Conservation (phyloP, 2,113 vertebrate genomes). For the Erpornis zantholeuca region DNA sequence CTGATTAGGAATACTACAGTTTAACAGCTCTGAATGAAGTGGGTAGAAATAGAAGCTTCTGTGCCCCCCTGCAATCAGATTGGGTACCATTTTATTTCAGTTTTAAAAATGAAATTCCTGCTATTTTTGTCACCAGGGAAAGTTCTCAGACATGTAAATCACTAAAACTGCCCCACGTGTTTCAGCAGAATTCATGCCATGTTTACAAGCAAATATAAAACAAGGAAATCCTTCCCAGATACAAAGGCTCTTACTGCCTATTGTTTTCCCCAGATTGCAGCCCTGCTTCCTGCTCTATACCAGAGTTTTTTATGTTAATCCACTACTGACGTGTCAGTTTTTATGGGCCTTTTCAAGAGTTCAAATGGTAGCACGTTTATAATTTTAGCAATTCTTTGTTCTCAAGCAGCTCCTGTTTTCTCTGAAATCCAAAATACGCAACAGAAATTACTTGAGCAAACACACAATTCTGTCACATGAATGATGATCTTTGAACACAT, state of each 20-base stretch:
- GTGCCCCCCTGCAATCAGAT: background rate
- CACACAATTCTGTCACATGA: background rate
- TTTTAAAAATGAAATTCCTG: background rate
- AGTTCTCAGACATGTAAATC: slow-evolving; percentile 5
- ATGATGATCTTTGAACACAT: slow-evolving; percentile 13
- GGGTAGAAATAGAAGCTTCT: background rate
- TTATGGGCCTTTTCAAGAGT: background rate
- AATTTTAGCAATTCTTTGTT: background rate
- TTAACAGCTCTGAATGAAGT: background rate
- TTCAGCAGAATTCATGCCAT: background rate
- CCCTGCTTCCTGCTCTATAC: background rate
- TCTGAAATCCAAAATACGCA: background rate
- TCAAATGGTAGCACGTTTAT: background rate
- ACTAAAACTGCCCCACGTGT: background rate
- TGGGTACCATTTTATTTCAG: background rate
- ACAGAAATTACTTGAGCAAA: background rate
- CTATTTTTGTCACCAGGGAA: background rate
- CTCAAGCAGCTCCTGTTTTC: background rate
- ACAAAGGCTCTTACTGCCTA: background rate
- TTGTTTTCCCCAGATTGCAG: background rate
- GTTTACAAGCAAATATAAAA: background rate
- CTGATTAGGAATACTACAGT: background rate
- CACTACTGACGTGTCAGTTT: background rate
- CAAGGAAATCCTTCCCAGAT: slow-evolving; percentile 33
- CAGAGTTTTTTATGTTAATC: background rate